Conservation (phyloP, 2,113 vertebrate genomes). For the Amblyopsis rosae region DNA sequence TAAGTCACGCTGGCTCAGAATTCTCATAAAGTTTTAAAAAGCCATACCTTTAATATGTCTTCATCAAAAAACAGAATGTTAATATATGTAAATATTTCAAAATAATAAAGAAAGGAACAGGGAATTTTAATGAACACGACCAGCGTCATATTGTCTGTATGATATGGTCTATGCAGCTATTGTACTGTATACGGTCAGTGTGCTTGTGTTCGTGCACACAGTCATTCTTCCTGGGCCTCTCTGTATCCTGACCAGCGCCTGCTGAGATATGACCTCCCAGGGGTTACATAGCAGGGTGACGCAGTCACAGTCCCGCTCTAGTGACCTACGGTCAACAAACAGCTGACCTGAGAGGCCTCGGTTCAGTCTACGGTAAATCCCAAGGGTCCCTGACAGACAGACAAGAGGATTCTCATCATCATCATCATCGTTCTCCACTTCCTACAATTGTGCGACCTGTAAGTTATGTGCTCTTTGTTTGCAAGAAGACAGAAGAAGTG, state of each 20-base stretch:
- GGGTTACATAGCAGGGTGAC: slow-evolving; percentile 52
- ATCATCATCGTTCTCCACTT: slow-evolving; percentile 32
- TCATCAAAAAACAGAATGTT: too few relatives aligned
- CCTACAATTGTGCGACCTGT: slow-evolving; percentile 60
- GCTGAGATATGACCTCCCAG: slow-evolving; percentile 41
- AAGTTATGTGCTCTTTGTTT: slow-evolving; percentile 3
- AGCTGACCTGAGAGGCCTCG: slow-evolving; percentile 37
- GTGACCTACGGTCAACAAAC: slow-evolving; percentile 15
- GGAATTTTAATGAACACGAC: too few relatives aligned
- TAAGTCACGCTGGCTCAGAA: too few relatives aligned
- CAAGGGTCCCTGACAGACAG: slow-evolving; percentile 22
- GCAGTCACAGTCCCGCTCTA: slow-evolving; percentile 35
- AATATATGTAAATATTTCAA: too few relatives aligned
- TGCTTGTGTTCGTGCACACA: not conserved
- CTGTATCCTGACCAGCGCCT: slow-evolving; percentile 36
- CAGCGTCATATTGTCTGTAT: too few relatives aligned
- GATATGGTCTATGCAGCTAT: too few relatives aligned
- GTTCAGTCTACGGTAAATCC: slow-evolving; percentile 51
- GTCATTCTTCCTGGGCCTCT: slow-evolving; percentile 11
- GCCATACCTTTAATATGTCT: too few relatives aligned
- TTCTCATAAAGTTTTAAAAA: too few relatives aligned
- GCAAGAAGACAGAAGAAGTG: slow-evolving; percentile 3
- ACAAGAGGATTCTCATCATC: slow-evolving; percentile 5
- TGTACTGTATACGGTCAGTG: too few relatives aligned
- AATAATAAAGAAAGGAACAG: too few relatives aligned